A percentile compares a stretch with the other conserved stretches of the same genome.
phyloP scores from a whole-genome alignment of 1,140 invertebrate genomes.

The Mya arenaria region DNA sequence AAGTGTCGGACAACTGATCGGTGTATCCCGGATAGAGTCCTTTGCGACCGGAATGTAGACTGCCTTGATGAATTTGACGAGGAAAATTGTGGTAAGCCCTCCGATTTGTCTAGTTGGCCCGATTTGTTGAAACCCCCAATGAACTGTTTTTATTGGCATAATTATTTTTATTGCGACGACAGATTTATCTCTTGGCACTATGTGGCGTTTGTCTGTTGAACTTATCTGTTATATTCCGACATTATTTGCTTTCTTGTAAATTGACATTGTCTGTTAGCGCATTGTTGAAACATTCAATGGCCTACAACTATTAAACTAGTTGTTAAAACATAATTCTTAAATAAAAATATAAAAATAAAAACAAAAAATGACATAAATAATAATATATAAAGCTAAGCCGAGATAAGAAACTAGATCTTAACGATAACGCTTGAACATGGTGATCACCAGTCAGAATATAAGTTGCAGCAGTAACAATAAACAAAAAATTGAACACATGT shows the following conservation, averaged over 20 bases:
- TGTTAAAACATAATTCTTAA: no score
- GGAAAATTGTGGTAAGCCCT: constrained; percentile 57
- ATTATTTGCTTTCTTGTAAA: not conserved
- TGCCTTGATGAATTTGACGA: constrained; percentile 70
- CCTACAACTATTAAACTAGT: no score
- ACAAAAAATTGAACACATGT: not conserved
- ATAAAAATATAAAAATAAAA: no score
- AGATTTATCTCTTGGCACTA: not conserved
- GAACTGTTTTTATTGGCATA: no score
- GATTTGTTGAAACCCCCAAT: no score
- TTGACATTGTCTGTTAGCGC: not conserved
- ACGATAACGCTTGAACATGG: no score
- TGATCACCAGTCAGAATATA: not conserved
- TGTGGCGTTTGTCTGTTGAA: not conserved
- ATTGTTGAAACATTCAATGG: no score
- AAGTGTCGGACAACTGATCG: constrained; percentile 51
- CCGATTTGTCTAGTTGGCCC: no score
- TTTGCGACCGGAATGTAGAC: constrained; percentile 63
- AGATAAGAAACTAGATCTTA: no score
- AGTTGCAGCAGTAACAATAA: not conserved
- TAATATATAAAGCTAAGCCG: no score
- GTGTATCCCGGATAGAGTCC: constrained; percentile 45
- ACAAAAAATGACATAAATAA: no score
- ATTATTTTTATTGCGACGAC: not conserved
- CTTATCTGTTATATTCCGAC: not conserved